Base-by-base conservation (phyloP, 2,797 vertebrate species). In the Myotis vivesi region DNA sequence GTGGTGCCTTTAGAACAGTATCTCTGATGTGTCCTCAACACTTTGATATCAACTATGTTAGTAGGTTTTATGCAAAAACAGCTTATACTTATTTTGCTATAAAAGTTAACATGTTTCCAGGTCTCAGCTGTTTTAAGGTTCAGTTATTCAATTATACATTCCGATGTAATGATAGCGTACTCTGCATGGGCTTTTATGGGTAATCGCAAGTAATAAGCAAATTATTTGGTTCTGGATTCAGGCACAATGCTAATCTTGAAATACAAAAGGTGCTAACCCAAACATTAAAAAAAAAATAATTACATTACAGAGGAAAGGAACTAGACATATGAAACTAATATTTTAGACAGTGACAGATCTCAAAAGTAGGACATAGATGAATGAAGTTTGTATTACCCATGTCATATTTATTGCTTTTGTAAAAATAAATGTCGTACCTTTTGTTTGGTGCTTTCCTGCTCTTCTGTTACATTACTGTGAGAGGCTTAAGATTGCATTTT, bases 401-500 rank as follows among this genome's bases (percentile, higher is more conserved):
- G 53, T 81, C 30, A n/a, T 28, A 19, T 83, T 90, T 64, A 89
- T 33, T 85, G 55, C n/a, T 94, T 96, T 94, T 69, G 38, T 89
- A 93, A 81, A 93, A 96, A 79, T 68, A 86, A 94, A 75, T 57
- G 9, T n/a, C 16, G 12, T 30, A 55, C 1, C 55, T 95, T 85
- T 75, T 75, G 38, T 64, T 87, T 44, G 59, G 75, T 28, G 53
- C 25, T 55, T 69, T 76, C 49, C 38, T 92, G 13, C 13, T 84
- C 28, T 79, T 94, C 69, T 92, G 30, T 69, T 73, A 81, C 12
- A 89, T 72, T 83, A 49, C 15, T 68, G 83, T 28, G 22, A 91
- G 71, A 68, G 23, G 51, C 41, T 94, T 68, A 72, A 83, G 79
- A 89, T 22, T 80, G 22, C 23, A 89, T 79, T 97, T 91, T 95